A percentile compares a stretch with the other conserved stretches of the same genome.
phyloP scores from a whole-genome alignment of 2,797 vertebrate genomes.

The Hippopotamyrus pictus region DNA sequence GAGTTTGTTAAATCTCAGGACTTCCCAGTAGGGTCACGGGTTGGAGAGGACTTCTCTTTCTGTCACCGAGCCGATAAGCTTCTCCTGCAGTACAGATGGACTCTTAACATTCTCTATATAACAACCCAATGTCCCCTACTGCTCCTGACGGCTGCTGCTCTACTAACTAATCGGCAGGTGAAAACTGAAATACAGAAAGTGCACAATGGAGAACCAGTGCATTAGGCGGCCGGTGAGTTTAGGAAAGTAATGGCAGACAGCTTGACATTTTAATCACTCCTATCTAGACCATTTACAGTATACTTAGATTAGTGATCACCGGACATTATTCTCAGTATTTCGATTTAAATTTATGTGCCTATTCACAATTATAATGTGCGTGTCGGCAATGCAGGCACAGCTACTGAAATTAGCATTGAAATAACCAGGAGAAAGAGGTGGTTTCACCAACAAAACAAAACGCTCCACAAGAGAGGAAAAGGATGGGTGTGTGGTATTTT shows the following conservation, averaged over 20 bases:
- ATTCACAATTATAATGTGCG: background rate
- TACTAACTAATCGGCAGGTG: background rate
- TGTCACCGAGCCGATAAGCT: background rate
- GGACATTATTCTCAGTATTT: background rate
- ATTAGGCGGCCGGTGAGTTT: background rate
- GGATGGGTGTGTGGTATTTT: background rate
- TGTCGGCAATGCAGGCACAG: background rate
- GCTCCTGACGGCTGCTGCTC: background rate
- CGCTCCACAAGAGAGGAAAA: background rate
- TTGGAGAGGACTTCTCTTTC: background rate
- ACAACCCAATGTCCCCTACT: background rate
- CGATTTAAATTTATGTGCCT: background rate
- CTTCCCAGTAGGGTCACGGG: background rate
- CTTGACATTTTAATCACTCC: background rate
- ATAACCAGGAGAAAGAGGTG: background rate
- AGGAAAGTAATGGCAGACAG: background rate
- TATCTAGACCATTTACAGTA: background rate
- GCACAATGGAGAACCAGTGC: background rate
- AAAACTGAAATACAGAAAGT: background rate
- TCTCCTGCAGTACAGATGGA: background rate
- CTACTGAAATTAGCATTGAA: background rate
- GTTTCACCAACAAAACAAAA: background rate
- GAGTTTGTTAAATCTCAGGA: background rate
- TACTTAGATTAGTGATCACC: background rate
- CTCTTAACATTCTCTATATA: background rate